Conservation (phyloP, 2,797 vertebrate genomes). For the Chanos chanos region DNA sequence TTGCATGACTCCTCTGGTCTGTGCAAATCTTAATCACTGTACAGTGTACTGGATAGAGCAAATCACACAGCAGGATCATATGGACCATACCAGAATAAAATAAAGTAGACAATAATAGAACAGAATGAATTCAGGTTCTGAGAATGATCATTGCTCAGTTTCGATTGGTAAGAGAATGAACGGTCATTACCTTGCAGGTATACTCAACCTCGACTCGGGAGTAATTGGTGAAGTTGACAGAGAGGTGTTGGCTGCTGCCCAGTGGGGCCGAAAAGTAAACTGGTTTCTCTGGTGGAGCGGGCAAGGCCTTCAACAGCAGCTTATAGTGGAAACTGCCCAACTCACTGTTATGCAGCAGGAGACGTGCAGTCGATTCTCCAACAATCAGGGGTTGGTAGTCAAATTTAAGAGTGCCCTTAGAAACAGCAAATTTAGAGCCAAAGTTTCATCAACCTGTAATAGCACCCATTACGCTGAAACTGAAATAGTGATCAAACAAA, state of each 20-base stretch:
- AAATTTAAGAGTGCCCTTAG: constrained; percentile 72
- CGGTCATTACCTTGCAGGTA: constrained; percentile 74
- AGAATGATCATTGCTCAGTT: background rate
- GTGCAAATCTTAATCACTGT: no score
- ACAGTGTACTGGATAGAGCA: no score
- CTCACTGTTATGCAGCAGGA: constrained; percentile 72
- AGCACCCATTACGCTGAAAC: background rate
- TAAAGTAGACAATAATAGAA: background rate
- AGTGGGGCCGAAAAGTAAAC: constrained; percentile 73
- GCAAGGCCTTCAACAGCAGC: constrained; percentile 71
- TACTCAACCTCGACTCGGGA: constrained; percentile 75
- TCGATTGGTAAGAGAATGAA: background rate
- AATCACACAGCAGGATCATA: background rate
- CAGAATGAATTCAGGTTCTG: background rate
- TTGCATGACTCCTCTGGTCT: no score
- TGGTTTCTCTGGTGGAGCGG: constrained; percentile 68
- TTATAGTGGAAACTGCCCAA: constrained; percentile 79
- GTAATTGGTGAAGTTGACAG: constrained; percentile 77
- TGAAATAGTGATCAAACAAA: no score
- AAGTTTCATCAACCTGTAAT: no score
- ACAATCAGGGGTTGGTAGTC: constrained; percentile 79
- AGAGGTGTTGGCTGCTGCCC: constrained; percentile 69
- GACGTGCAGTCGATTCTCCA: constrained; percentile 64
- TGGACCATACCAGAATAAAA: no score
- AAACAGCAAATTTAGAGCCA: background rate